A percentile compares a stretch with the other conserved stretches of the same genome.
phyloP scores from a whole-genome alignment of 2,888 invertebrate species.

The Mesoligia furuncula region DNA sequence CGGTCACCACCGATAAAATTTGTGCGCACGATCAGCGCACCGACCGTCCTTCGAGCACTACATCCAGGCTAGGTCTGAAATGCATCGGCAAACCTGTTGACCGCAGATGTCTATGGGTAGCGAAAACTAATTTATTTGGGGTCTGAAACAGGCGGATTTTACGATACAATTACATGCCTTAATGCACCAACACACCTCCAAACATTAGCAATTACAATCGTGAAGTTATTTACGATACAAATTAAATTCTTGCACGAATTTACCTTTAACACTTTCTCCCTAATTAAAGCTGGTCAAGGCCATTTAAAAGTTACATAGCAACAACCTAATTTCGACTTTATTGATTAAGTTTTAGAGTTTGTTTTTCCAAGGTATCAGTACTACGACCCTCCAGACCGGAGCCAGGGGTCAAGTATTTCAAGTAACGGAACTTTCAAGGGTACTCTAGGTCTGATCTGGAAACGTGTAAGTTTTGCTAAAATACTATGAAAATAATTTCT shows the following conservation, averaged over 20 bases:
- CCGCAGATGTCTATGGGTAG: background rate
- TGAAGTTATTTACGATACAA: slow-evolving; percentile 38
- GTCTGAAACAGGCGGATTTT: background rate
- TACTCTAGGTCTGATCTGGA: slow-evolving; percentile 93
- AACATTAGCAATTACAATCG: slow-evolving; percentile 27
- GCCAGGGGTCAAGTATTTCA: slow-evolving; percentile 92
- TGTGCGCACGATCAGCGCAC: too few relatives aligned
- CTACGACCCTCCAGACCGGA: slow-evolving; percentile 93
- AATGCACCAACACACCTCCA: background rate
- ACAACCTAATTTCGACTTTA: slow-evolving; percentile 23
- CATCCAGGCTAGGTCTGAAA: background rate
- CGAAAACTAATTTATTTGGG: background rate
- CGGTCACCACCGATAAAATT: too few relatives aligned
- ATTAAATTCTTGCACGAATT: slow-evolving; percentile 41
- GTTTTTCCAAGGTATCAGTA: slow-evolving; percentile 90
- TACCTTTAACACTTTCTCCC: slow-evolving; percentile 20
- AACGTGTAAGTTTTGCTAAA: slow-evolving; percentile 87
- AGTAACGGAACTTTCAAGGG: slow-evolving; percentile 93
- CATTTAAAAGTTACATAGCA: slow-evolving; percentile 19
- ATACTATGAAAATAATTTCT: slow-evolving; percentile 16
- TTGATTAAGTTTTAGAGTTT: background rate
- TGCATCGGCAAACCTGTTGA: background rate
- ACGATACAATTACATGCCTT: slow-evolving; percentile 3
- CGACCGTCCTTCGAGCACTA: too few relatives aligned
- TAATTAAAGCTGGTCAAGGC: slow-evolving; percentile 44